These are phyloP conservation scores for Melinaea marsaeus DNA, from an alignment of 2,888 invertebrate genomes.

Conservation along the genomic window DNA sequence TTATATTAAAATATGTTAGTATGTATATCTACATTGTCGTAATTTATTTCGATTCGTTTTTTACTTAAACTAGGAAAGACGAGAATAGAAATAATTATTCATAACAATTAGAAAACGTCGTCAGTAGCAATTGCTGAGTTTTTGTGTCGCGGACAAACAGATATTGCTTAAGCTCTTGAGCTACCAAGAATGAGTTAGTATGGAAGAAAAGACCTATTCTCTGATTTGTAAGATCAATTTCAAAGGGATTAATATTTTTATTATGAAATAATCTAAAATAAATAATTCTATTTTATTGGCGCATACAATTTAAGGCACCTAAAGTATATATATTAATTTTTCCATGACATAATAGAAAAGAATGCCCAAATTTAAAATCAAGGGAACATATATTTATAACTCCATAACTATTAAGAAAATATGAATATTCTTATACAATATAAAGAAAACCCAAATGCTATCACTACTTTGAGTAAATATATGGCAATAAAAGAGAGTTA, in stretches of 20 bases:
- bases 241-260: not conserved
- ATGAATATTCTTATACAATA: too few species aligned
- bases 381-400: too few species aligned
- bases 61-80: not conserved
- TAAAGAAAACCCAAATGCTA: too few species aligned
- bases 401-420: too few species aligned
- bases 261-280: not conserved
- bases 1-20: conserved; percentile 1
- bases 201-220: conserved; percentile 26
- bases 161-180: conserved; percentile 26
- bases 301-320: not conserved
- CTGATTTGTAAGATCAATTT: conserved; percentile 16
- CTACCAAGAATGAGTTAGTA: conserved; percentile 22
- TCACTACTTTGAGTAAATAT: too few species aligned
- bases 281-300: not conserved
- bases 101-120: not conserved
- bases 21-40: not conserved
- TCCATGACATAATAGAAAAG: not conserved
- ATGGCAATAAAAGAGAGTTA: too few species aligned
- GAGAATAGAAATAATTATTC: not conserved
- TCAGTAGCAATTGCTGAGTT: not conserved
- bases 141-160: conserved; percentile 11
- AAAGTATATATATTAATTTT: not conserved
- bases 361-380: not conserved
- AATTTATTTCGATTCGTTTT: not conserved